Conservation (phyloP, 2,113 vertebrate species). For the Eulacestoma nigropectus region DNA sequence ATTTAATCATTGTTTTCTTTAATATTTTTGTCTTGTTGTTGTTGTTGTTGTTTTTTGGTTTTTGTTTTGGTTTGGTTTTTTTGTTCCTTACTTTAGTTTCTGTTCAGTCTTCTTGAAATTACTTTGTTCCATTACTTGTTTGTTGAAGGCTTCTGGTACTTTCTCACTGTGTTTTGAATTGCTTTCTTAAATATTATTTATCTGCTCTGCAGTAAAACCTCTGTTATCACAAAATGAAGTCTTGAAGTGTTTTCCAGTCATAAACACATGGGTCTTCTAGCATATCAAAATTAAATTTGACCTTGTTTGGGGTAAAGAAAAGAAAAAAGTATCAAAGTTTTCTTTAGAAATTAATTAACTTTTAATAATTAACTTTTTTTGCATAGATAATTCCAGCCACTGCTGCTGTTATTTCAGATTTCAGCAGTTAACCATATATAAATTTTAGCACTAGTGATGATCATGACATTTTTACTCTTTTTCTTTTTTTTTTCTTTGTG, state of each 20-base stretch:
- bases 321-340: background rate
- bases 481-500: background rate
- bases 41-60: background rate
- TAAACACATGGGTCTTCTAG: background rate
- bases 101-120: background rate
- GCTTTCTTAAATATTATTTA: background rate
- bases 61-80: background rate
- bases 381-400: background rate
- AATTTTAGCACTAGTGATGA: background rate
- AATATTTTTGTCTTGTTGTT: background rate
- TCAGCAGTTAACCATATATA: background rate
- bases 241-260: background rate
- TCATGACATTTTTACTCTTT: background rate
- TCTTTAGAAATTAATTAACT: background rate
- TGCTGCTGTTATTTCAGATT: background rate
- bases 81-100: background rate
- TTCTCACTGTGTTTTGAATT: background rate
- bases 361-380: background rate
- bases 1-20: background rate
- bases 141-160: background rate
- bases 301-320: background rate
- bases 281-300: background rate
- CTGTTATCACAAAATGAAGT: background rate
- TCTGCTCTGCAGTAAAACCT: background rate
- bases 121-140: background rate